phyloP scores from a whole-genome alignment of 2,113 vertebrate genomes.

The Calyptommatus sinebrachiatus region DNA sequence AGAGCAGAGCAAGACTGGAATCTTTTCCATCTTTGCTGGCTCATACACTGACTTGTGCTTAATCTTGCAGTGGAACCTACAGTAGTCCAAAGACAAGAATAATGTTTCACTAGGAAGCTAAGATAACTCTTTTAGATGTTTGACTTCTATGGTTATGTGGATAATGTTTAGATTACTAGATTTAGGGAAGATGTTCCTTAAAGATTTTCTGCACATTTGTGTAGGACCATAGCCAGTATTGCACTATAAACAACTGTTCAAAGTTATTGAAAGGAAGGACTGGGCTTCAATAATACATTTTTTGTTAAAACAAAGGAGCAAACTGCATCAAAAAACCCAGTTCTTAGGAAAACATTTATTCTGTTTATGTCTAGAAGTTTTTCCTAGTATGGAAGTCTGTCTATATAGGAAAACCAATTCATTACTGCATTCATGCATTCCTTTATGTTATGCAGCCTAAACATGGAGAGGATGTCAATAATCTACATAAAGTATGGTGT shows the following conservation, averaged over 20 bases:
- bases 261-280: neutral
- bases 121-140: no score
- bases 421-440: slow-evolving; percentile 49
- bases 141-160: no score
- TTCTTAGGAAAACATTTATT: neutral
- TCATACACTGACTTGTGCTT: no score
- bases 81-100: no score
- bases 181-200: no score
- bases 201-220: neutral
- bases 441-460: slow-evolving; percentile 61
- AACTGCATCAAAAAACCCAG: neutral
- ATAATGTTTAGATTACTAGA: no score
- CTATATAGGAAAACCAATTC: slow-evolving; percentile 54
- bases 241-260: neutral
- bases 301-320: slow-evolving; percentile 8
- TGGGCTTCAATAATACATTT: neutral
- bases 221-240: neutral
- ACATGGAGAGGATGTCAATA: slow-evolving; percentile 57
- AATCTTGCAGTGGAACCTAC: no score
- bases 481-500: slow-evolving; percentile 60
- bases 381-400: slow-evolving; percentile 34
- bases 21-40: no score
- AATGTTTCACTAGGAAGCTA: no score
- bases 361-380: slow-evolving; percentile 59
- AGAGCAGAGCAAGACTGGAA: no score